Evolutionary conservation across 2,888 invertebrate genomes (phyloP).

Genomic region (Orthosia gracilis): DNA sequence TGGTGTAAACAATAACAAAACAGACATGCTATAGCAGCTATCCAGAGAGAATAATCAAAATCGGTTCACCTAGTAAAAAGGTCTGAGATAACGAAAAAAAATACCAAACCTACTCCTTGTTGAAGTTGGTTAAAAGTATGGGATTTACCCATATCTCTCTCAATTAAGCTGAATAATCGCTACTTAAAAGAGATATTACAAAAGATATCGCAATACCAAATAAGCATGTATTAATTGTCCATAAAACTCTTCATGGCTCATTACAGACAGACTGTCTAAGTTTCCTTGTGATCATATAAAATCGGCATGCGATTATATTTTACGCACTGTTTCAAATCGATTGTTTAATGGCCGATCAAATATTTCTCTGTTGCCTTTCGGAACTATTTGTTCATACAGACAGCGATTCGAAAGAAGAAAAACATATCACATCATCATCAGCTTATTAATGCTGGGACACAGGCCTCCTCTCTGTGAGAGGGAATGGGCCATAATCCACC

Average conservation of each 20-base stretch:
- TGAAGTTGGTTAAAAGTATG: no score
- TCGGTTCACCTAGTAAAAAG: no score
- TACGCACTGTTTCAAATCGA: neutral
- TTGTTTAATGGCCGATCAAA: neutral
- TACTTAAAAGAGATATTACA: neutral
- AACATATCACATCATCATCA: no score
- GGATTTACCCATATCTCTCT: no score
- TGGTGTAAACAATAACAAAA: no score
- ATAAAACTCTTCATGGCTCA: constrained; percentile 22
- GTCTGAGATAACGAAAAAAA: no score
- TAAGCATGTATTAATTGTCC: neutral
- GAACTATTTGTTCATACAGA: neutral
- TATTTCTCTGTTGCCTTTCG: neutral
- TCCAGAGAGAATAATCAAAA: no score
- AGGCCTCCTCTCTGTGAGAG: no score
- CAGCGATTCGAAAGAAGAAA: neutral
- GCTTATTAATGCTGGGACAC: no score
- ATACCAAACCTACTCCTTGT: no score
- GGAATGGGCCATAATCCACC: no score
- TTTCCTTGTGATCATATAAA: constrained; percentile 25
- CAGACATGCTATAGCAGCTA: no score
- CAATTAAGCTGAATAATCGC: neutral
- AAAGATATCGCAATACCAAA: constrained; percentile 3
- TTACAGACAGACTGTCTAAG: neutral
- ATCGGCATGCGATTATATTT: constrained; percentile 14